Evolutionary conservation across 1,140 invertebrate genomes (phyloP).

Genomic region (Drosophila asahinai): DNA sequence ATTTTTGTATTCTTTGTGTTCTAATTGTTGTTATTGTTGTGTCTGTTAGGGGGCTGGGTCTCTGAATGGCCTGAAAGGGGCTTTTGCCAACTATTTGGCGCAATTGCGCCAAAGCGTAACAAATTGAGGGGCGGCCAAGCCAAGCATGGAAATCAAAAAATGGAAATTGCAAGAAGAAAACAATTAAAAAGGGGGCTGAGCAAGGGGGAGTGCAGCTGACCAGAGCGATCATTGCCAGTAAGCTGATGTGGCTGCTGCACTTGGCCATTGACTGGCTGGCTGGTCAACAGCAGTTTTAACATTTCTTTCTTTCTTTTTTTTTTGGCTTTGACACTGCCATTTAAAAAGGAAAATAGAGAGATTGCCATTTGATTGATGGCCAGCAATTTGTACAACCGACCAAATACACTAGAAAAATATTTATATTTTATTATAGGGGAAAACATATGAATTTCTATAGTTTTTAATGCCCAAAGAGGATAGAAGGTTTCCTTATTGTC

Average conservation of each 20-base stretch:
- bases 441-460: not conserved
- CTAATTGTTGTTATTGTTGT: constrained; percentile 4
- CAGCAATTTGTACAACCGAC: constrained; percentile 43
- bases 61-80: constrained; percentile 27
- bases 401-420: constrained; percentile 21
- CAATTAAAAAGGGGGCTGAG: constrained; percentile 39
- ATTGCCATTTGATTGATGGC: constrained; percentile 63
- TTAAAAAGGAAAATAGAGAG: constrained; percentile 10
- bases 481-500: no score
- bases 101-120: constrained; percentile 76
- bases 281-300: constrained; percentile 18
- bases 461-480: not conserved
- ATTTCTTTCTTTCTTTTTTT: constrained; percentile 11
- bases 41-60: constrained; percentile 7
- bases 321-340: constrained; percentile 70
- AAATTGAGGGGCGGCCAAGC: constrained; percentile 38
- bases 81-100: constrained; percentile 76
- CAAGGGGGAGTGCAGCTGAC: constrained; percentile 54
- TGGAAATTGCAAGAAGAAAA: constrained; percentile 61
- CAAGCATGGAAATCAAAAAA: constrained; percentile 71
- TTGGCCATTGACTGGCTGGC: constrained; percentile 56
- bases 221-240: constrained; percentile 65
- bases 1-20: constrained; percentile 8
- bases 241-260: constrained; percentile 42
- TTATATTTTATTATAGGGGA: not conserved